Base-by-base conservation (phyloP, 2,797 vertebrate species). In the Eospalax fontanierii region DNA sequence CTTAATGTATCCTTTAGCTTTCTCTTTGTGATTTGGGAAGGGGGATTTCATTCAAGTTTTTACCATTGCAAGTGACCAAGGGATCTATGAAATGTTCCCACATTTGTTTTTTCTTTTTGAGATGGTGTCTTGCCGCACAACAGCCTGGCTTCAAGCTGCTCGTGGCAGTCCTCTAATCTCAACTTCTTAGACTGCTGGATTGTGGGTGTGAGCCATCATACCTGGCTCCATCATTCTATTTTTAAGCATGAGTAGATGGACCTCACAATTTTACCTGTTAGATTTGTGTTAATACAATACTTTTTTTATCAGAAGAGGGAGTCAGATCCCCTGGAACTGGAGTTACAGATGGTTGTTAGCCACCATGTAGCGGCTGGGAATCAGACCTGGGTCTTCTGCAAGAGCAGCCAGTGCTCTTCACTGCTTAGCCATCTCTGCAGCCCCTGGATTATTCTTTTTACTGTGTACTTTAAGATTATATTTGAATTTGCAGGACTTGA, bases 401-500 rank as follows among this genome's bases (percentile, higher is more conserved):
- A 54, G 50, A 54, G 50, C 14, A 15, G 14, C 50, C 50, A 54
- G 12, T 54, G 50, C 50, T 54, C 14, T 54, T 9, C 9, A 54
- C 12, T 54, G 50, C 50, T 63, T 3, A 63, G 24, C 61, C 61
- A 63, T 63, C 61, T 63, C 61, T 54, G 3, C 61, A 63, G 61
- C 21, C 61, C 61, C 19, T 21, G 6, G 24, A 5, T 63, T 9
- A 54, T 66, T 63, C 30, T 74, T 95, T 90, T 87, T 89, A 46
- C 57, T 73, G 43, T 74, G 28, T 50, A n/a, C 28, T 96, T 63
- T 50, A 50, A 50, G 46, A 50, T 50, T 50, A 50, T 89, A 61
- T 92, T 90, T 90, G 46, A 80, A 89, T 91, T 54, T 84, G 21
- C 38, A 54, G 88, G 33, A 87, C 19, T 81, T 92, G 70, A 79